These are phyloP conservation scores for Dysmachus trigonus DNA, from an alignment of 2,888 invertebrate species.

Conservation along the genomic window DNA sequence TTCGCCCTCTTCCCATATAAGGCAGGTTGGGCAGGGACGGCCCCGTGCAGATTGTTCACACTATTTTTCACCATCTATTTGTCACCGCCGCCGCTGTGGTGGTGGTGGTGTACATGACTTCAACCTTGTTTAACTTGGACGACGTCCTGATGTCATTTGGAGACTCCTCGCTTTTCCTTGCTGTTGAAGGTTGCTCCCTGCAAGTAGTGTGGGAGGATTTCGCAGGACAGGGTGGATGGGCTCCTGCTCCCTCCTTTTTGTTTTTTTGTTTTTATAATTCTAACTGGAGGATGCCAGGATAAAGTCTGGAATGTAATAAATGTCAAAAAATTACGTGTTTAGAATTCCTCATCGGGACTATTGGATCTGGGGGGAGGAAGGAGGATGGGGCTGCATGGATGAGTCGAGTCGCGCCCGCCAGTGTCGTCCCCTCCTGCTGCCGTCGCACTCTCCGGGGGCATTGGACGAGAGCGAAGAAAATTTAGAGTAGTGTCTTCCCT, in stretches of 20 bases:
- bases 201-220: background rate
- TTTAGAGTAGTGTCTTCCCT: slow-evolving; percentile 14
- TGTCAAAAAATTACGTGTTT: slow-evolving; percentile 52
- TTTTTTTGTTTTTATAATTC: slow-evolving; percentile 45
- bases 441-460: background rate
- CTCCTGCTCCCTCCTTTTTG: background rate
- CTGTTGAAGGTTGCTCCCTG: background rate
- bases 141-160: slow-evolving; percentile 37
- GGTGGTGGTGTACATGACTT: slow-evolving; percentile 10
- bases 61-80: slow-evolving; percentile 33
- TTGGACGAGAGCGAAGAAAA: background rate
- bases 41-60: slow-evolving; percentile 3
- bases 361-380: slow-evolving; percentile 40
- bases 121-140: slow-evolving; percentile 26
- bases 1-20: background rate
- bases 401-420: background rate
- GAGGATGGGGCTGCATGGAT: slow-evolving; percentile 25
- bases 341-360: slow-evolving; percentile 50
- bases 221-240: background rate
- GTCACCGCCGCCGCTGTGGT: background rate
- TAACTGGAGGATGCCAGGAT: slow-evolving; percentile 47
- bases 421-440: no score
- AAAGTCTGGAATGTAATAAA: slow-evolving; percentile 54
- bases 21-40: background rate
- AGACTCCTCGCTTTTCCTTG: slow-evolving; percentile 8